Conservation (phyloP, 2,797 vertebrate species). For the Scleropages formosus region DNA sequence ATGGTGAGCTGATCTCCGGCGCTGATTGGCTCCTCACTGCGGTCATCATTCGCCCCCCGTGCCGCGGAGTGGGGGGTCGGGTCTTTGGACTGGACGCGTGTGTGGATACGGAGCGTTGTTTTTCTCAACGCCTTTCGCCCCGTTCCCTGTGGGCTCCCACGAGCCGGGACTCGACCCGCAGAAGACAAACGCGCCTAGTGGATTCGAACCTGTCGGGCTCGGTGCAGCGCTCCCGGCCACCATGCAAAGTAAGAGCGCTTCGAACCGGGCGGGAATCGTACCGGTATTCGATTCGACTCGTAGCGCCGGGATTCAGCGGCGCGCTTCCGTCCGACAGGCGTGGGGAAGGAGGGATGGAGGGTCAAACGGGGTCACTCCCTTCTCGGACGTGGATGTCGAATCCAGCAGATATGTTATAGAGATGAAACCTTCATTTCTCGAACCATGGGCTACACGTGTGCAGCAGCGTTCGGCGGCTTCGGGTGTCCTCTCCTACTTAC, state of each 20-base stretch:
- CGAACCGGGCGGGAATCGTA: too few relatives aligned
- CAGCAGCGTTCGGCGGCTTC: too few relatives aligned
- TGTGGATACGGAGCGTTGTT: not conserved
- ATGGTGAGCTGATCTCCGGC: slow-evolving; percentile 5
- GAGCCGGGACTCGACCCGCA: not conserved
- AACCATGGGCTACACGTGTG: too few relatives aligned
- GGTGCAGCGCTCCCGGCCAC: not conserved
- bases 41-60: not conserved
- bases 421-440: too few relatives aligned
- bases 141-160: not conserved
- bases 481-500: too few relatives aligned
- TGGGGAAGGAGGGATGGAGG: not conserved
- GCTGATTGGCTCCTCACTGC: slow-evolving; percentile 29
- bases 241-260: slow-evolving; percentile 45
- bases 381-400: too few relatives aligned
- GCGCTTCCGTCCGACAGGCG: not conserved
- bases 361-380: too few relatives aligned
- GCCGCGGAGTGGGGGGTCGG: too few relatives aligned
- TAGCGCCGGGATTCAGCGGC: not conserved
- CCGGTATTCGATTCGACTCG: too few relatives aligned
- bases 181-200: too few relatives aligned
- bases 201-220: not conserved
- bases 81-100: slow-evolving; percentile 13
- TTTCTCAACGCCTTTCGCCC: slow-evolving; percentile 5
- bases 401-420: too few relatives aligned